A percentile compares a stretch with the other conserved stretches of the same genome.
These are phyloP conservation scores for Drosophila infuscata DNA, from an alignment of 2,888 invertebrate genomes.

Conservation along the genomic window DNA sequence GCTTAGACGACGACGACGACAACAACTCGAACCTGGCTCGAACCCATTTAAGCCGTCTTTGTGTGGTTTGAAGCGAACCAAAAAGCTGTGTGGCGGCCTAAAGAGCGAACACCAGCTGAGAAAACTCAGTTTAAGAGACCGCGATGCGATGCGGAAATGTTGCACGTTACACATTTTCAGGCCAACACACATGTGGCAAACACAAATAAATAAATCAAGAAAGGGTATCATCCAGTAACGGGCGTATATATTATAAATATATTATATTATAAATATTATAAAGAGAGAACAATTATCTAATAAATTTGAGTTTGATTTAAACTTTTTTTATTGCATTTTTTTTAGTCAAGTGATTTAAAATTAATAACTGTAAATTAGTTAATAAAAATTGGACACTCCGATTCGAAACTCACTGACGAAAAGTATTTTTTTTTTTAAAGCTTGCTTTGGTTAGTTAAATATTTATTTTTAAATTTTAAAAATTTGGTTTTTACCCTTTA, in stretches of 20 bases:
- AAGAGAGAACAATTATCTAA: not conserved
- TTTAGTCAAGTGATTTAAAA: not conserved
- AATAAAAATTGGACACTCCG: not conserved
- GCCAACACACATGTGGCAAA: conserved; percentile 6
- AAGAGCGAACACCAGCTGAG: conserved; percentile 49
- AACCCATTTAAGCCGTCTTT: conserved; percentile 62
- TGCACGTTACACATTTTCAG: conserved; percentile 58
- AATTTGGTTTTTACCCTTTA: too few relatives aligned
- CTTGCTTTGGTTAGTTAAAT: not conserved
- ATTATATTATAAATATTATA: too few relatives aligned
- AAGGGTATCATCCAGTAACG: not conserved
- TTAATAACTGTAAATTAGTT: not conserved
- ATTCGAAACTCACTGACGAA: not conserved
- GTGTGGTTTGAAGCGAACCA: conserved; percentile 55
- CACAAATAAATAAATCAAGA: too few relatives aligned
- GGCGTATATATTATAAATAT: not conserved
- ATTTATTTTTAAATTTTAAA: not conserved
- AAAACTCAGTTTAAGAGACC: conserved; percentile 57
- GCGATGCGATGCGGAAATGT: conserved; percentile 72
- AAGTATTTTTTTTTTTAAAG: not conserved
- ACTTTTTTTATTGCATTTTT: not conserved
- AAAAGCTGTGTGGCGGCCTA: conserved; percentile 46
- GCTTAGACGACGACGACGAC: conserved; percentile 35
- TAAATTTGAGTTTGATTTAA: not conserved
- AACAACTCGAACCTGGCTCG: conserved; percentile 67